phyloP scores from a whole-genome alignment of 2,113 vertebrate species.

The Callocephalon fimbriatum region DNA sequence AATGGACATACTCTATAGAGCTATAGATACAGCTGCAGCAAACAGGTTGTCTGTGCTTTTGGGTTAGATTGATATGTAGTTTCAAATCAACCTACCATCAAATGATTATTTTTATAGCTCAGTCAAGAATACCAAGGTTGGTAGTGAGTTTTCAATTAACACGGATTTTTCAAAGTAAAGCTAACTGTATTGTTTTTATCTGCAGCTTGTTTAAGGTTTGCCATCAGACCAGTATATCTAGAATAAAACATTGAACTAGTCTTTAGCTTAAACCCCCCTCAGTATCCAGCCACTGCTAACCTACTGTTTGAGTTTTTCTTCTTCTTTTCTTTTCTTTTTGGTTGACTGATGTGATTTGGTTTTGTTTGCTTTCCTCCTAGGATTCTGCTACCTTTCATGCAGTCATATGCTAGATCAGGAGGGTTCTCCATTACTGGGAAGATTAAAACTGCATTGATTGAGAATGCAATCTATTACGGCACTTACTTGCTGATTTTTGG shows the following conservation, averaged over 20 bases:
- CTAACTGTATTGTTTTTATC: neutral
- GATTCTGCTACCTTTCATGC: constrained; percentile 96
- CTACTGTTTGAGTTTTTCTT: neutral
- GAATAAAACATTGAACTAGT: neutral
- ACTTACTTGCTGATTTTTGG: constrained; percentile 94
- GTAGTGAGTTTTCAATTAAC: neutral
- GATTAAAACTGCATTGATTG: constrained; percentile 92
- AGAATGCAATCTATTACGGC: constrained; percentile 95
- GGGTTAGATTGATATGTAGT: neutral
- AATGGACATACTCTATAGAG: neutral
- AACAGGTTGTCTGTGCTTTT: neutral
- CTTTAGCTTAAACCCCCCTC: neutral
- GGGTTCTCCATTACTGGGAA: constrained; percentile 92
- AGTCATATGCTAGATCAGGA: constrained; percentile 92
- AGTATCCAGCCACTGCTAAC: neutral
- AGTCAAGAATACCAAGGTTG: neutral
- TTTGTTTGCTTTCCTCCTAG: constrained; percentile 70
- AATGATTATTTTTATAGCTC: neutral
- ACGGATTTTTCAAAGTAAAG: neutral
- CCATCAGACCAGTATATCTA: neutral
- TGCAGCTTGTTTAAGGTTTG: neutral
- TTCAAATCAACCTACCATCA: neutral
- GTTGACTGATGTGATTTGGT: neutral
- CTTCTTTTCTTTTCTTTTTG: neutral
- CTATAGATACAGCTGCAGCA: neutral